Conservation (phyloP, 2,888 invertebrate genomes). For the Craniophora ligustri region DNA sequence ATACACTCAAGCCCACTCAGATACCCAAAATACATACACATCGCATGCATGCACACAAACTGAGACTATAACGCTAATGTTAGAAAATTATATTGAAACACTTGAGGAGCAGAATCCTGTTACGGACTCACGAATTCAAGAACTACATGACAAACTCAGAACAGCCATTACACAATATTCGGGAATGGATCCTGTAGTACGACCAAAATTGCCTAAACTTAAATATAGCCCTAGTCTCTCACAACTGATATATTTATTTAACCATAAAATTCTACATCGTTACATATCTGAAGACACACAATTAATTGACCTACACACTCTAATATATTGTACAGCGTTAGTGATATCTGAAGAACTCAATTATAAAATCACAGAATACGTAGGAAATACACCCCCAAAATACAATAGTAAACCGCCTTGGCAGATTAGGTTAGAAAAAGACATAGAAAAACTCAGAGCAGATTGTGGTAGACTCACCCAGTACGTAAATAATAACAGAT, state of each 20-base stretch:
- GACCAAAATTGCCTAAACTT: conserved; percentile 10
- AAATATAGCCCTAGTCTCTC: background rate
- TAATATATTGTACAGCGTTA: conserved; percentile 9
- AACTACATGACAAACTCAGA: too few relatives aligned
- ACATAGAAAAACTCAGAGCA: background rate
- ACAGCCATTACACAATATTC: background rate
- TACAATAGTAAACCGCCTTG: conserved; percentile 7
- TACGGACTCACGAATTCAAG: too few relatives aligned
- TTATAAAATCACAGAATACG: background rate
- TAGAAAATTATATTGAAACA: too few relatives aligned
- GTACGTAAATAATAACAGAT: too few relatives aligned
- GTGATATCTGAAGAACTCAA: too few relatives aligned
- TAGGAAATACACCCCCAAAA: background rate
- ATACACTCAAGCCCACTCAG: too few relatives aligned
- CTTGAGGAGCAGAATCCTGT: too few relatives aligned
- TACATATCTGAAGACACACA: conserved; percentile 2
- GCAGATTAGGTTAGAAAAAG: conserved; percentile 6
- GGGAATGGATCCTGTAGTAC: background rate
- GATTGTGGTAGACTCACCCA: conserved; percentile 1
- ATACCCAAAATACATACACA: too few relatives aligned
- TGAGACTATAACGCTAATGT: too few relatives aligned
- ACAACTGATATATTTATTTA: too few relatives aligned
- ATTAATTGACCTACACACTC: conserved; percentile 4
- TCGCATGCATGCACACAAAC: too few relatives aligned
- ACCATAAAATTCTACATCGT: too few relatives aligned